Base-by-base conservation (phyloP, 1,140 invertebrate species). In the Heterodera carotae region DNA sequence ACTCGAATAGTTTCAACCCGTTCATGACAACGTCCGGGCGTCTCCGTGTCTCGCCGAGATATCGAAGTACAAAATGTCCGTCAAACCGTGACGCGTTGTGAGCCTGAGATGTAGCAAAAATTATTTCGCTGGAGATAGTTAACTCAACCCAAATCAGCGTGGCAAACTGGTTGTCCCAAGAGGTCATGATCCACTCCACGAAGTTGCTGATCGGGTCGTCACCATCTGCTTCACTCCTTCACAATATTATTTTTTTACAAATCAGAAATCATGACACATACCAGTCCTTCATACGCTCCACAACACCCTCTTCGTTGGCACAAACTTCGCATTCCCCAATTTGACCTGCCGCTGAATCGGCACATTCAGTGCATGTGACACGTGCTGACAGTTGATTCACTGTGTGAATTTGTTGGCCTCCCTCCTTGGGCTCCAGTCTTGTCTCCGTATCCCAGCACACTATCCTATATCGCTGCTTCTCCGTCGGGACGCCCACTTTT, bases 11-110 rank as follows among this genome's bases (percentile, higher is more conserved):
- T 66, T 66, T 66, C 1, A 66, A 5, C 8, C 62, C 62, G 6
- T 66, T 66, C 62, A 66, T 31, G 8, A 34, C 22, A 22, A 66
- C 62, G 0, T 66, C 29, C 1, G 62, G 62, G 3, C 33, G 62
- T 10, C 62, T n/a, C 22, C 27, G 8, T 27, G 62, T 66, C 22
- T 66, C 62, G 2, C n/a, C 33, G 8, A 66, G 62, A 18, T 66
- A 66, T 34, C 29, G 25, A 1, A 66, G 0, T 10, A 66, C 33
- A 66, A 66, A 66, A 0, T 66, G 62, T 0, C 62, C 62, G 6
- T 66, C 62, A 66, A 66, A 66, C 29, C 62, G 25, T 15, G 33
- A 66, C 2, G 62, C 27, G 15, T 66, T 66, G 62, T 66, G 62
- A 39, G 36, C 36, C 36, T 39, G 10, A 39, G 10, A 5, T 39